phyloP scores from a whole-genome alignment of 2,113 vertebrate genomes.

The Dasyornis broadbenti region DNA sequence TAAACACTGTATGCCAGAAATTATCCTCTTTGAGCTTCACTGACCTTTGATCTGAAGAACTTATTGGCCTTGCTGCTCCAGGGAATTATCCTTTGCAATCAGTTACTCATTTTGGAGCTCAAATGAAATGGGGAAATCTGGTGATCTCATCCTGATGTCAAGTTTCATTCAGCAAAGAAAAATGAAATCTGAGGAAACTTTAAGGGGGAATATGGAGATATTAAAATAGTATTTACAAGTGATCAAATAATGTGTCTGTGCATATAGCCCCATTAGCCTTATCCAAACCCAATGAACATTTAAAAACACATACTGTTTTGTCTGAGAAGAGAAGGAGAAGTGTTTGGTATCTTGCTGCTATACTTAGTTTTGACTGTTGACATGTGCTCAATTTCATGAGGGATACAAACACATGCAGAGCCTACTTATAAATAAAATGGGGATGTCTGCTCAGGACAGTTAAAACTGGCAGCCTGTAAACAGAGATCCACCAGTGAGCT shows the following conservation, averaged over 20 bases:
- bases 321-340: not conserved
- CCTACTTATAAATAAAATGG: constrained; percentile 49
- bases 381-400: not conserved
- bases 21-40: constrained; percentile 29
- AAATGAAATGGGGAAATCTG: constrained; percentile 36
- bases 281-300: not conserved
- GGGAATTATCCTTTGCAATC: constrained; percentile 57
- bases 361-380: constrained; percentile 33
- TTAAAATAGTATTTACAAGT: not conserved
- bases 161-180: constrained; percentile 30
- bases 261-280: not conserved
- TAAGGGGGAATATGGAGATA: not conserved
- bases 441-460: constrained; percentile 30
- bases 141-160: constrained; percentile 63
- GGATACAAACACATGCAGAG: constrained; percentile 39
- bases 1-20: constrained; percentile 51
- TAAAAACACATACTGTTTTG: not conserved
- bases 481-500: not conserved
- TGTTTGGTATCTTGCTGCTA: not conserved
- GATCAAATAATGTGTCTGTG: not conserved
- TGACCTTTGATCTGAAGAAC: constrained; percentile 59
- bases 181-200: constrained; percentile 9
- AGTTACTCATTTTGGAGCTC: constrained; percentile 46
- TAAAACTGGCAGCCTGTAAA: constrained; percentile 53
- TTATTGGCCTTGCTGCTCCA: constrained; percentile 31